Evolutionary conservation across 2,113 vertebrate species (phyloP).

Genomic region (Catagonus wagneri): DNA sequence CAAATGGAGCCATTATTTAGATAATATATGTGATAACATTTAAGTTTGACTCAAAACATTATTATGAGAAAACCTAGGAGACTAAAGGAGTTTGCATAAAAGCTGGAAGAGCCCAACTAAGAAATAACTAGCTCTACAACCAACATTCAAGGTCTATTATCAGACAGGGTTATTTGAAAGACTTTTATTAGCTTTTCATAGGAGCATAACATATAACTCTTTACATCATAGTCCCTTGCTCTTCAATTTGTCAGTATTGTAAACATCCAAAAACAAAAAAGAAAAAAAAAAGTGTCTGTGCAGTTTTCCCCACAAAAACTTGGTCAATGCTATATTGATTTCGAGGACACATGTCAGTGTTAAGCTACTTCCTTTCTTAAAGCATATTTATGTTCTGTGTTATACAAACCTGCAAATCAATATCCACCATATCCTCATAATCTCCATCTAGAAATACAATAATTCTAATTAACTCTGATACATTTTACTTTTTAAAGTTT

Average conservation of each 20-base stretch:
- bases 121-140: background rate
- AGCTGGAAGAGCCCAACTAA: conserved; percentile 49
- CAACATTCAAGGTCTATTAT: conserved; percentile 47
- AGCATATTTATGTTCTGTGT: background rate
- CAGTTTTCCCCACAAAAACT: conserved; percentile 58
- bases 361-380: conserved; percentile 68
- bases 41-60: background rate
- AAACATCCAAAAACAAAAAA: conserved; percentile 59
- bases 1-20: background rate
- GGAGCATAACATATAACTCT: conserved; percentile 32
- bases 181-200: conserved; percentile 67
- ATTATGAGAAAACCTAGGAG: background rate
- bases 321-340: conserved; percentile 73
- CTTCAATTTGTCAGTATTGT: conserved; percentile 61
- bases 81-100: background rate
- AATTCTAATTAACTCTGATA: conserved; percentile 56
- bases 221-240: conserved; percentile 64
- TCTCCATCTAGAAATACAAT: conserved; percentile 42
- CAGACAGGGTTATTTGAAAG: conserved; percentile 26
- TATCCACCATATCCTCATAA: fast-evolving
- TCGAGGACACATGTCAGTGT: conserved; percentile 62
- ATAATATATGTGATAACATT: background rate
- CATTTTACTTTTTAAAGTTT: background rate
- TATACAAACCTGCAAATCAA: conserved; percentile 64
- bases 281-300: conserved; percentile 50